Percentiles rank a stretch among this genome's conserved stretches.
Conservation (phyloP, 2,888 invertebrate species). For the Eupelmus urozonus region DNA sequence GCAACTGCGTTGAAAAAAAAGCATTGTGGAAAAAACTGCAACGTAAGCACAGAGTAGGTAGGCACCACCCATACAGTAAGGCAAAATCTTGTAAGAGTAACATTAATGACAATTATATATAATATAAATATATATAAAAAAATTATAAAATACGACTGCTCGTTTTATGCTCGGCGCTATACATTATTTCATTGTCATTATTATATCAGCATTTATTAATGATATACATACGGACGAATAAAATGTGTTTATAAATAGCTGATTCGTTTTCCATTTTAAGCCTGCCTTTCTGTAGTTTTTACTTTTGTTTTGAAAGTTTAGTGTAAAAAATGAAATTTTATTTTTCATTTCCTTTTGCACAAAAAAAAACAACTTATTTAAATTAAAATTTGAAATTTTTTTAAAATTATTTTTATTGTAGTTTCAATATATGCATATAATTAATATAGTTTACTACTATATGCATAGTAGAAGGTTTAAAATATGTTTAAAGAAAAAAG, state of each 20-base stretch:
- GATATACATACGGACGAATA: conserved; percentile 75
- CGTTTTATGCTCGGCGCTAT: conserved; percentile 76
- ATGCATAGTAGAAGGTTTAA: no score
- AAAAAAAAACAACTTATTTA: no score
- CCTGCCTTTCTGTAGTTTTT: conserved; percentile 9
- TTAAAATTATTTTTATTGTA: no score
- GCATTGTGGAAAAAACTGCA: conserved; percentile 27
- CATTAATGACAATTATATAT: conserved; percentile 71
- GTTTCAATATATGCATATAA: no score
- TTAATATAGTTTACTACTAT: no score
- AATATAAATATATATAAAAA: conserved; percentile 56
- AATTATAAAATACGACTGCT: conserved; percentile 72
- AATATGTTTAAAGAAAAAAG: no score
- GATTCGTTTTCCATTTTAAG: conserved; percentile 19
- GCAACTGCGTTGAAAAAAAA: conserved; percentile 26
- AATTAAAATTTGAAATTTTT: no score
- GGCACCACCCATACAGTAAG: conserved; percentile 66
- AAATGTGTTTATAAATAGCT: conserved; percentile 75
- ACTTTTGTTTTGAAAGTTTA: background rate
- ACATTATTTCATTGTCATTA: conserved; percentile 76
- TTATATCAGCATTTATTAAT: conserved; percentile 75
- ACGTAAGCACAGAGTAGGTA: conserved; percentile 69
- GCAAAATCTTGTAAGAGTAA: conserved; percentile 59
- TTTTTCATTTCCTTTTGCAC: no score
- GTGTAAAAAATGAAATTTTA: no score